Evolutionary conservation across 2,113 vertebrate species (phyloP).

Genomic region (Lagopus leucura): DNA sequence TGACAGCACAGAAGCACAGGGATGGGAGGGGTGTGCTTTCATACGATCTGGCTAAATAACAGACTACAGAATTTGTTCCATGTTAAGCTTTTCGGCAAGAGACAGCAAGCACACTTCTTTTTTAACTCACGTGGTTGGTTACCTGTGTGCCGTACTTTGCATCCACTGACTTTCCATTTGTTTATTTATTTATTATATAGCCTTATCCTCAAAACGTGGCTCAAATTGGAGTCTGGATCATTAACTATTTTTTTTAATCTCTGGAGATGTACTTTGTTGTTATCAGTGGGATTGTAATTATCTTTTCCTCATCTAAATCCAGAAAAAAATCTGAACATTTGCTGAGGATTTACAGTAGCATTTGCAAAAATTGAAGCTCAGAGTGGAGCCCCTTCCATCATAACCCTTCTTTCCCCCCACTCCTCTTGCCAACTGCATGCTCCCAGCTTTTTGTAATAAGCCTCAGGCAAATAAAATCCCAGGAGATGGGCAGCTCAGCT

Average conservation of each 20-base stretch:
- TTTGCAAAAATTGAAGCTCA: background rate
- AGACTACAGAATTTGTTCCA: background rate
- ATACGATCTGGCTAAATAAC: background rate
- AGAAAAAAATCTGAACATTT: background rate
- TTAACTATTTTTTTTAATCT: background rate
- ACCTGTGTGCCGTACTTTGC: background rate
- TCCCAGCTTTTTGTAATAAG: background rate
- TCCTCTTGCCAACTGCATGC: background rate
- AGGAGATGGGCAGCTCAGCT: background rate
- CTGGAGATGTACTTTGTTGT: background rate
- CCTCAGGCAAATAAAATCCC: background rate
- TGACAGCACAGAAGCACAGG: background rate
- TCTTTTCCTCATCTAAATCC: background rate
- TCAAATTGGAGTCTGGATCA: background rate
- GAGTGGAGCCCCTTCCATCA: background rate
- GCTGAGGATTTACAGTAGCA: background rate
- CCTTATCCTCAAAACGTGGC: background rate
- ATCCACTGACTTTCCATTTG: background rate
- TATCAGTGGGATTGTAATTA: background rate
- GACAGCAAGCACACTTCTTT: background rate
- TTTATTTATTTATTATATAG: too few species aligned
- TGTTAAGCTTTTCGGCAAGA: background rate
- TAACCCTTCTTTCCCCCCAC: background rate
- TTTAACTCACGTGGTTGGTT: accelerated
- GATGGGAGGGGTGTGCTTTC: background rate